Base-by-base conservation (phyloP, 2,113 vertebrate species). In the Xyliphius kryptos region DNA sequence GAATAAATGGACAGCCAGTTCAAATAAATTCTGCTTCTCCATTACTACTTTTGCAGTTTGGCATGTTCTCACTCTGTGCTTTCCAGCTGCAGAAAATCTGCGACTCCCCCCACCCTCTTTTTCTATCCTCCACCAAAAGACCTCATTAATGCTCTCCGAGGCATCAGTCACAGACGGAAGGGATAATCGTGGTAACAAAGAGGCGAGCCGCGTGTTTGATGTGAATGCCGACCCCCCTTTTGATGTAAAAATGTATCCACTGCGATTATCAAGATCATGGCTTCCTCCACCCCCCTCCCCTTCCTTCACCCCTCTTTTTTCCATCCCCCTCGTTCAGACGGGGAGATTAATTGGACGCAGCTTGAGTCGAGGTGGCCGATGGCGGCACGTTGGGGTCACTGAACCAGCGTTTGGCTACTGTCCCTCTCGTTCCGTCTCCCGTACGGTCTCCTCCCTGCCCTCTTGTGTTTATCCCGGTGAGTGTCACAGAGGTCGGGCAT, bases 271-370 rank as follows among this genome's bases (percentile, higher is more conserved):
- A 64, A 79, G 81, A 85, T 85, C 79, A 70, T 37, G 68, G 68
- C 69, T 70, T 80, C 65, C 76, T 71, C 54, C 59, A 44, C 47
- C 38, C 46, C 81, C 78, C 75, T 77, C 69, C 47, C 54, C 16
- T 56, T 22, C 57, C 37, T 36, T 56, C 63, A 56, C 40, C 49
- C 21, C 15, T 32, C 52, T 47, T 69, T 68, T 76, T 77, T 79
- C 75, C 52, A 53, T 76, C 76, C 69, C 66, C 59, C 66, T 32
- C 14, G 16, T 74, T 77, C 51, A n/a, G 54, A 68, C 61, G 63
- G 69, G 72, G 61, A 40, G 69, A 79, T 85, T 82, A 81, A 85
- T 85, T 80, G 76, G 74, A 83, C 81, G 72, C 82, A 85, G 82
- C 77, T 79, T 44, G 66, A 62, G 58, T 15, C 50, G 50, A 63